These are phyloP conservation scores for Cylloceria caligata DNA, from an alignment of 2,888 invertebrate species.

Conservation along the genomic window DNA sequence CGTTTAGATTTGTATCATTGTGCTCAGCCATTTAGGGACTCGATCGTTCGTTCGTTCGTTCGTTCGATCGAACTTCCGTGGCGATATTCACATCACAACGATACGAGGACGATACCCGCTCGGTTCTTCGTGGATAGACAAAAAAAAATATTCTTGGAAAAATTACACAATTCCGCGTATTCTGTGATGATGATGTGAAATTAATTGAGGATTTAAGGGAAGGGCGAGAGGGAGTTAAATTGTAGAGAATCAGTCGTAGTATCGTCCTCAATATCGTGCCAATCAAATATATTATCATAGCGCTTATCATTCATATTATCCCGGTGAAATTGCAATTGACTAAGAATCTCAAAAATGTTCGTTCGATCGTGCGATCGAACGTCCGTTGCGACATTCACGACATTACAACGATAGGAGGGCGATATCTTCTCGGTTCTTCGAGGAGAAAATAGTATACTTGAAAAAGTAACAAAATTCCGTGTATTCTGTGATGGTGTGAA, in stretches of 20 bases:
- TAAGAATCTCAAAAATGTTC: no score
- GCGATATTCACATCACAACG: conserved; percentile 40
- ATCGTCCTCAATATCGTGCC: conserved; percentile 68
- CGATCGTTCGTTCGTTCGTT: conserved; percentile 1
- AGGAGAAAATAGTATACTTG: conserved; percentile 19
- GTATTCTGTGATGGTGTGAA: conserved; percentile 52
- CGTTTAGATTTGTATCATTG: conserved; percentile 80
- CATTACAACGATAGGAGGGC: conserved; percentile 61
- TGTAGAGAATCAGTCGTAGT: conserved; percentile 59
- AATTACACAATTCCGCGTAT: conserved; percentile 15
- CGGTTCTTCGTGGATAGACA: conserved; percentile 42
- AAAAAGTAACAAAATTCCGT: conserved; percentile 12
- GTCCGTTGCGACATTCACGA: conserved; percentile 44
- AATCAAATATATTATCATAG: conserved; percentile 55
- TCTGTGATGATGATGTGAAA: conserved; percentile 55
- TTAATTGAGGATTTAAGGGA: conserved; percentile 12
- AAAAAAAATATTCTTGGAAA: conserved; percentile 21
- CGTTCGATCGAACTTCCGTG: conserved; percentile 28
- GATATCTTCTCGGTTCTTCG: conserved; percentile 60
- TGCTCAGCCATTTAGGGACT: conserved; percentile 1
- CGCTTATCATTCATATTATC: conserved; percentile 50
- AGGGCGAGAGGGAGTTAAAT: conserved; percentile 13
- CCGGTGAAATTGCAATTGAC: no score
- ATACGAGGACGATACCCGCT: conserved; percentile 65
- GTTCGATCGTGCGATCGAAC: neutral